Conservation (phyloP, 2,797 vertebrate genomes). For the Yasuhikotakia modesta region DNA sequence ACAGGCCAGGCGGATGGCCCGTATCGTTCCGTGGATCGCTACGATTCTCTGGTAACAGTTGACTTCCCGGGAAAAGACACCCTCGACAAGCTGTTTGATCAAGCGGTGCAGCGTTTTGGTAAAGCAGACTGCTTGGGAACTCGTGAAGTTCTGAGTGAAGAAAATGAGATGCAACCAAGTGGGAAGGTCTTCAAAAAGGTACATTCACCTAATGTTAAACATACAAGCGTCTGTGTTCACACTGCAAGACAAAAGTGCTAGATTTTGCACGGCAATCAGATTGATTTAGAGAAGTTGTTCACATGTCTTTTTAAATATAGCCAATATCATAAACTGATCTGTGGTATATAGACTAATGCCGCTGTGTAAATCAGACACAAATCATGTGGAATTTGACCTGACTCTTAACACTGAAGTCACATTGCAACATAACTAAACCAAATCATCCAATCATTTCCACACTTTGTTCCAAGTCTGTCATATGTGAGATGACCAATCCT, state of each 20-base stretch:
- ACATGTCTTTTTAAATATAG: constrained; percentile 4
- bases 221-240: neutral
- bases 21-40: constrained; percentile 87
- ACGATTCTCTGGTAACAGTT: constrained; percentile 85
- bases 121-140: constrained; percentile 85
- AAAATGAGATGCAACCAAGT: constrained; percentile 92
- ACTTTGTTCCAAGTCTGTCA: neutral
- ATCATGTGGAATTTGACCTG: neutral
- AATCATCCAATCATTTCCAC: neutral
- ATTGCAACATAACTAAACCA: neutral
- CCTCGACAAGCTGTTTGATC: constrained; percentile 89
- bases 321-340: neutral
- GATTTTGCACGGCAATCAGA: neutral
- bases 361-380: neutral
- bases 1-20: constrained; percentile 84
- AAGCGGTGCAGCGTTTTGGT: constrained; percentile 84
- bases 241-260: neutral
- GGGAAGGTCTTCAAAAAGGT: constrained; percentile 99
- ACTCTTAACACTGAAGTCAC: neutral
- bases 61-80: constrained; percentile 91
- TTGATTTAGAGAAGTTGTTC: constrained; percentile 2
- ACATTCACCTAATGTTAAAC: constrained; percentile 31
- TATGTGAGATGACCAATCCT: neutral
- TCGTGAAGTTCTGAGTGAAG: constrained; percentile 88
- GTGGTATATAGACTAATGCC: neutral